Percentiles rank a stretch among this genome's conserved stretches.
Evolutionary conservation across 2,888 invertebrate species (phyloP).

Genomic region (Epinotia ramella): DNA sequence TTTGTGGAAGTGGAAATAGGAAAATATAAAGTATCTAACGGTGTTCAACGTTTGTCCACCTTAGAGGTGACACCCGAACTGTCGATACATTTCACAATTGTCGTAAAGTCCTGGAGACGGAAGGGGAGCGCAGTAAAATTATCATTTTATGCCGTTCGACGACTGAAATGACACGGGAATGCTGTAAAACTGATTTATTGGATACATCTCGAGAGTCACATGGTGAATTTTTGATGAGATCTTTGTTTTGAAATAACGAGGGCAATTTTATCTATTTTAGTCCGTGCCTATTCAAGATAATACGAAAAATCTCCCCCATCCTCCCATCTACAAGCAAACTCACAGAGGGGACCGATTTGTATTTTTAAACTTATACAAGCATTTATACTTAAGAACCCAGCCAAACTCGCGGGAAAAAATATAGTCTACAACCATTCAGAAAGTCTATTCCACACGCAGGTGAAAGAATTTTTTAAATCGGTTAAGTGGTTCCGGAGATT

Average conservation of each 20-base stretch:
- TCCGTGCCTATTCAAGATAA: constrained; percentile 18
- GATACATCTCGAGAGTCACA: constrained; percentile 81
- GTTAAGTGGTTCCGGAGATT: no score
- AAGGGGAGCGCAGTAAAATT: constrained; percentile 84
- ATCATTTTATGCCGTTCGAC: constrained; percentile 85
- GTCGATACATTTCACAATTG: constrained; percentile 86
- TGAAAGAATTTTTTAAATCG: no score
- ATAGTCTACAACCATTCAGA: no score
- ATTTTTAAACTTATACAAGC: background rate
- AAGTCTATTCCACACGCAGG: no score
- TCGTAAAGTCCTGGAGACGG: constrained; percentile 83
- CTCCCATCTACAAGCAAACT: background rate
- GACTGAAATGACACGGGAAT: constrained; percentile 85
- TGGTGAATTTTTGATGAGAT: constrained; percentile 82
- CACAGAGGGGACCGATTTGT: constrained; percentile 5
- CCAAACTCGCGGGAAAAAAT: no score
- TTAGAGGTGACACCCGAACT: constrained; percentile 81
- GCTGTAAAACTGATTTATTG: constrained; percentile 85
- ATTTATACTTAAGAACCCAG: background rate
- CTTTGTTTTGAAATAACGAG: constrained; percentile 77
- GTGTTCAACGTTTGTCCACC: constrained; percentile 60
- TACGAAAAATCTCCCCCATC: background rate
- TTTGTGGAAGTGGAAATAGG: constrained; percentile 55
- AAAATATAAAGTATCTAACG: constrained; percentile 51
- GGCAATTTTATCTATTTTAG: constrained; percentile 48